phyloP scores from a whole-genome alignment of 2,888 invertebrate species.

The Cactoblastis cactorum region DNA sequence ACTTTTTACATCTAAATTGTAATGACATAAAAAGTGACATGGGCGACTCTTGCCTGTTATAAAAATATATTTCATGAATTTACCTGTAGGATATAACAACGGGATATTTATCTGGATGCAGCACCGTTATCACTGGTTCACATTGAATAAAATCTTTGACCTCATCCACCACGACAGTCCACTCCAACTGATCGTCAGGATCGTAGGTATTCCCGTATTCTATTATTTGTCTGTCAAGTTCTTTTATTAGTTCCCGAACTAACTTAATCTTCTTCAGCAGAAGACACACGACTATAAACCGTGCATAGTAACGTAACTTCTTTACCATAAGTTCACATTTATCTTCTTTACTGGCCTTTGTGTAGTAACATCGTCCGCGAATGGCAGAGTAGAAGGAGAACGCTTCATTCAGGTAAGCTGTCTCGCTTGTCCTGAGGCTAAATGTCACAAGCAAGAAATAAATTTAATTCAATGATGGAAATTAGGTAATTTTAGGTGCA shows the following conservation, averaged over 20 bases:
- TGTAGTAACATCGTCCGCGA: constrained; percentile 95
- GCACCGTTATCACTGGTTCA: constrained; percentile 92
- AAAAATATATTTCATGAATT: too few species aligned
- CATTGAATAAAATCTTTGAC: constrained; percentile 96
- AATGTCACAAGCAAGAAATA: neutral
- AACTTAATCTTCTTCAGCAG: constrained; percentile 95
- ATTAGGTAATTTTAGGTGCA: too few species aligned
- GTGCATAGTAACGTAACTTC: constrained; percentile 95
- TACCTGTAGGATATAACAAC: constrained; percentile 93
- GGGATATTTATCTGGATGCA: constrained; percentile 92
- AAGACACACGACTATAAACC: constrained; percentile 97
- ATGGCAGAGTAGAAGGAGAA: constrained; percentile 98
- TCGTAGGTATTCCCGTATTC: constrained; percentile 97
- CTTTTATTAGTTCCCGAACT: constrained; percentile 93
- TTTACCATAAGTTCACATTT: constrained; percentile 98
- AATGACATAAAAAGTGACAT: too few species aligned
- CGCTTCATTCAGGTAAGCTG: constrained; percentile 96
- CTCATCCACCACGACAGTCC: constrained; percentile 96
- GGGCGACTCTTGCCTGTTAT: too few species aligned
- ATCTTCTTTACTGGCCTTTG: constrained; percentile 94
- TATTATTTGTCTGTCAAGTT: constrained; percentile 95
- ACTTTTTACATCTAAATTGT: too few species aligned
- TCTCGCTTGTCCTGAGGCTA: constrained; percentile 96
- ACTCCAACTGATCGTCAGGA: constrained; percentile 97
- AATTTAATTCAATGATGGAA: too few species aligned